Base-by-base conservation (phyloP, 2,888 invertebrate species). In the Idaea straminata region DNA sequence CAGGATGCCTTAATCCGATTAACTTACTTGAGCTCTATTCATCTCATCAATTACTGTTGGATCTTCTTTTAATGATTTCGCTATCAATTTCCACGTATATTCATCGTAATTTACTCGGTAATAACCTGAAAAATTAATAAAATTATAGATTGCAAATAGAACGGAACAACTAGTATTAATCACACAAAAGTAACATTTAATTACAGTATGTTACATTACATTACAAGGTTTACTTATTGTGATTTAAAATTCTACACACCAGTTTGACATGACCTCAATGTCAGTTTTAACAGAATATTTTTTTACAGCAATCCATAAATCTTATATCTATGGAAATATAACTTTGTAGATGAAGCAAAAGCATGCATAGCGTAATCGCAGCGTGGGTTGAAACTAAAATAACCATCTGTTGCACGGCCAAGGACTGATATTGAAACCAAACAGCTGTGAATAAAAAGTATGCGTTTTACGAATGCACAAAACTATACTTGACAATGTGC, bases 31-130 rank as follows among this genome's bases (percentile, higher is more conserved):
- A 5, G 92, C 92, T 78, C 92, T 94, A 88, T 76, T 95, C 86
- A 80, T 92, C 89, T 83, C 85, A 68, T 87, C 82, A 35, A 92
- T 89, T 5, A 77, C 61, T 13, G 67, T 66, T 59, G 91, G 88
- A 4, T 87, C 72, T 16, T 80, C 83, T 38, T 84, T 88, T 57
- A 95, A 81, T 10, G 89, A 88, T 2, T 85, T 77, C 0, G 93
- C 93, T 25, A 95, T 93, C 0, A 91, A 77, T 13, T 77, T 77
- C 95, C 95, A 95, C 10, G 93, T 93, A 0, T 79, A 74, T 0
- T 71, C 61, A 35, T 95, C 94, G 67, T 95, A 95, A 74, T 94
- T 95, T 0, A 95, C 94, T 59, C 94, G 86, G 71, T 94, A 95
- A 72, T 92, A 95, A 6, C 94, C 95, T 94, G 82, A 35, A 86